Conservation (phyloP, 1,140 invertebrate genomes). For the Leptopilina boulardi region DNA sequence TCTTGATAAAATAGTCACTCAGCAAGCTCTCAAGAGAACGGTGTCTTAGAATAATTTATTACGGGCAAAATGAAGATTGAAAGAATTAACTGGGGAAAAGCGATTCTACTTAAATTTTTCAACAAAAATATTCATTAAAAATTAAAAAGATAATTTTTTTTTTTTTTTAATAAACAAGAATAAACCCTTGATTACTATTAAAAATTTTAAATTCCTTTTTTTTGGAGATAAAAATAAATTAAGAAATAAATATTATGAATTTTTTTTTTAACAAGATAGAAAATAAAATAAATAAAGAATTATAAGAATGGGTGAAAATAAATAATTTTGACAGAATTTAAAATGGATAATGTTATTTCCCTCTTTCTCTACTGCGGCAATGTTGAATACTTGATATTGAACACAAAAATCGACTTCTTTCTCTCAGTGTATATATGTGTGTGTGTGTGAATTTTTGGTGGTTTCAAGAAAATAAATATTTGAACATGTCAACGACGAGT, state of each 20-base stretch:
- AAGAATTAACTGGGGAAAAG: conserved; percentile 4
- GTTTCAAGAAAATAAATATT: conserved; percentile 21
- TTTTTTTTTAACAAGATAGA: too few relatives aligned
- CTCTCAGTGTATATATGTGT: too few relatives aligned
- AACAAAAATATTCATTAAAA: not conserved
- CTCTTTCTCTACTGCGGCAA: not conserved
- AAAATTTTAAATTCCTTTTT: too few relatives aligned
- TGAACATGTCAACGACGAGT: conserved; percentile 4
- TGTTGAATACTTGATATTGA: not conserved
- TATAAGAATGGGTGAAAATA: too few relatives aligned
- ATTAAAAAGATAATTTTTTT: not conserved
- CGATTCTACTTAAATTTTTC: not conserved
- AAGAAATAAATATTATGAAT: too few relatives aligned
- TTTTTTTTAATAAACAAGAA: too few relatives aligned
- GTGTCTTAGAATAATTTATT: conserved; percentile 21
- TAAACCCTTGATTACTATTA: too few relatives aligned
- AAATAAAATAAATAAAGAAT: too few relatives aligned
- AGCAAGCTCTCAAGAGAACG: not conserved
- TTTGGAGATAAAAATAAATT: too few relatives aligned
- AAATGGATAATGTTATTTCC: not conserved
- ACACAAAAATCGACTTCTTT: conserved; percentile 11
- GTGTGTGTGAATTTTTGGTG: not conserved
- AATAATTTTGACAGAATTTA: not conserved
- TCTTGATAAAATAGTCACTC: conserved; percentile 26
- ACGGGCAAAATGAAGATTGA: conserved; percentile 9